Evolutionary conservation across 1,140 invertebrate genomes (phyloP), one percentile per base, ranked within the genome.

Genomic region (Chlorops oryzae): DNA sequence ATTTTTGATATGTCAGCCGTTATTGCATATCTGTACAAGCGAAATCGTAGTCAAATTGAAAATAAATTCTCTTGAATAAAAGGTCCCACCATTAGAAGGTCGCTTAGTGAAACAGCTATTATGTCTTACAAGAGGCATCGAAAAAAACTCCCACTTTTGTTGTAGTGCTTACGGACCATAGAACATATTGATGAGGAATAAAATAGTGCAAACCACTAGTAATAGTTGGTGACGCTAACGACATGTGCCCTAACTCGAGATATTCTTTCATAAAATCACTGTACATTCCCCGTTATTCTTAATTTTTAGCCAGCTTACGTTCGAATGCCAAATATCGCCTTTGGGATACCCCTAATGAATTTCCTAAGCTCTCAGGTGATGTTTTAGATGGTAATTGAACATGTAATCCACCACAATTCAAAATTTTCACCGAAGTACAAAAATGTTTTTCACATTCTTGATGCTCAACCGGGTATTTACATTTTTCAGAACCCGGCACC

Each of bases 61-160:
- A 27, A 21, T n/a, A 50, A 15, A 24, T 23, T 24, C 12, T 10
- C 12, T 35, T 50, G 49, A 27, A 50, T n/a, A 10, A 12, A 37
- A 15, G 49, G 40, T 22, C 49, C 49, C 3, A 32, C 32, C 23
- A 37, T 12, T 5, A 34, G 28, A 7, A 22, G 21, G 20, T 50
- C 40, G 25, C 44, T 61, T 10, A 62, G 25, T 15, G 54, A 59
- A 10, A 46, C 22, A 12, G 45, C 51, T 10, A 9, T 44, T 21
- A 50, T n/a, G n/a, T n/a, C n/a, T n/a, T n/a, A n/a, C n/a, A n/a
- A n/a, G n/a, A n/a, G n/a, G n/a, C n/a, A n/a, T 54, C 28, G 35
- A 67, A 67, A 24, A 67, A 60, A 2, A 67, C 59, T 7, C 59
- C 22, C 10, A 59, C n/a, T 44, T 59, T 59, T 9, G 63, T 44